Conservation (phyloP, 2,888 invertebrate genomes). For the Drosophila siamana region DNA sequence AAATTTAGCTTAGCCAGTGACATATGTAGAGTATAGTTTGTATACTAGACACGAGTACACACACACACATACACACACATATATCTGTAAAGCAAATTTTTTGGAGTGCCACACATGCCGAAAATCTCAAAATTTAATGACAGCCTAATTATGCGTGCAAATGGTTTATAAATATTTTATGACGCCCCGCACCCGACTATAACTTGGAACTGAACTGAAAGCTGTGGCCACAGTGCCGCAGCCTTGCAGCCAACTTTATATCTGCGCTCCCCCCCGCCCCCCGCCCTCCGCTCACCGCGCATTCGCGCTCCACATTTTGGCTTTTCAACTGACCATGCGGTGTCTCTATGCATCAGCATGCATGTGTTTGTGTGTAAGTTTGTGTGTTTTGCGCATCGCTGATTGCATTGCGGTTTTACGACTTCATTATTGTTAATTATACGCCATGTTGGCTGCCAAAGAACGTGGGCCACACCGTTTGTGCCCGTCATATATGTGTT, state of each 20-base stretch:
- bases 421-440: constrained; percentile 82
- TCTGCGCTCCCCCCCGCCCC: constrained; percentile 1
- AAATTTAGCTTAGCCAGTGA: too few species aligned
- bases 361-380: constrained; percentile 35
- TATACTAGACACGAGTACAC: too few species aligned
- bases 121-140: constrained; percentile 83
- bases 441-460: constrained; percentile 60
- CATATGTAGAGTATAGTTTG: too few species aligned
- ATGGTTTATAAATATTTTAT: constrained; percentile 84
- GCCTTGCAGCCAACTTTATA: constrained; percentile 10
- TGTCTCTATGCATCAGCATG: constrained; percentile 2
- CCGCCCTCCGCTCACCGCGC: constrained; percentile 6
- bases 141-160: constrained; percentile 85
- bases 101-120: constrained; percentile 44
- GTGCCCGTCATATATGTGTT: constrained; percentile 39
- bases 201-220: constrained; percentile 55
- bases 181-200: constrained; percentile 51
- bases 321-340: constrained; percentile 56
- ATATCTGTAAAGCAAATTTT: constrained; percentile 11
- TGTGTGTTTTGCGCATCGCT: constrained; percentile 79
- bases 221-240: constrained; percentile 36
- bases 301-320: constrained; percentile 49
- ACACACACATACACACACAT: neutral
- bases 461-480: constrained; percentile 7
- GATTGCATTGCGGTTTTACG: constrained; percentile 81